phyloP scores from a whole-genome alignment of 2,797 vertebrate genomes.

The Cygnus olor region DNA sequence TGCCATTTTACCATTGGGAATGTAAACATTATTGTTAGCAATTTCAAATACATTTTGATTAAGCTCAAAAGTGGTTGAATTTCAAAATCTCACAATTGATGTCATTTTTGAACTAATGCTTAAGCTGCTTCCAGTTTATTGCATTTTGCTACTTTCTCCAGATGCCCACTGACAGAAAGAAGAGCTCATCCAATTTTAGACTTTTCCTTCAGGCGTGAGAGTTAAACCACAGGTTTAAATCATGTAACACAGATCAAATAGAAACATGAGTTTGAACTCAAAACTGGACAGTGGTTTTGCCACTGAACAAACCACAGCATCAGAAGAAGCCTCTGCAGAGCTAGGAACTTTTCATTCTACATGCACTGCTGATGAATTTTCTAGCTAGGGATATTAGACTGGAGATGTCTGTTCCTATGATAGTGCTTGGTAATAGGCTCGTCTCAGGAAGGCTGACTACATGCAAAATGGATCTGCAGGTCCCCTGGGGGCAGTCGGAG shows the following conservation, averaged over 20 bases:
- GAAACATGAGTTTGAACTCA: not conserved
- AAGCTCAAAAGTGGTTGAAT: not conserved
- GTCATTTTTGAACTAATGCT: conserved; percentile 15
- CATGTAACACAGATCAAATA: not conserved
- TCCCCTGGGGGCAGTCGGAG: conserved; percentile 57
- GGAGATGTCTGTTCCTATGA: not conserved
- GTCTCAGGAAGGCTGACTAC: conserved; percentile 29
- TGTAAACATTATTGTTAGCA: conserved; percentile 13
- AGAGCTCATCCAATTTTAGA: conserved; percentile 27
- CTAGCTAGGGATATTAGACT: not conserved
- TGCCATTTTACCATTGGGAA: not conserved
- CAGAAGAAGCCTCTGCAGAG: not conserved
- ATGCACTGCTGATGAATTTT: not conserved
- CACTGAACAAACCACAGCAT: not conserved
- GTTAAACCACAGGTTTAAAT: conserved; percentile 36
- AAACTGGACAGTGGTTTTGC: not conserved
- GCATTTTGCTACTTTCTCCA: conserved; percentile 23
- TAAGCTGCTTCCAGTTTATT: conserved; percentile 3
- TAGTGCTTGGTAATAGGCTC: not conserved
- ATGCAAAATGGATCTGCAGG: not conserved
- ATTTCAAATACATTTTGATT: conserved; percentile 13
- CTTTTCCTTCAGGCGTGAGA: not conserved
- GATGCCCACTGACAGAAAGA: not conserved
- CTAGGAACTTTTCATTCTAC: not conserved
- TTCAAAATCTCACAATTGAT: not conserved